Evolutionary conservation across 2,113 vertebrate species (phyloP), one percentile per base, ranked within the genome.

Genomic region (Etia nguti): DNA sequence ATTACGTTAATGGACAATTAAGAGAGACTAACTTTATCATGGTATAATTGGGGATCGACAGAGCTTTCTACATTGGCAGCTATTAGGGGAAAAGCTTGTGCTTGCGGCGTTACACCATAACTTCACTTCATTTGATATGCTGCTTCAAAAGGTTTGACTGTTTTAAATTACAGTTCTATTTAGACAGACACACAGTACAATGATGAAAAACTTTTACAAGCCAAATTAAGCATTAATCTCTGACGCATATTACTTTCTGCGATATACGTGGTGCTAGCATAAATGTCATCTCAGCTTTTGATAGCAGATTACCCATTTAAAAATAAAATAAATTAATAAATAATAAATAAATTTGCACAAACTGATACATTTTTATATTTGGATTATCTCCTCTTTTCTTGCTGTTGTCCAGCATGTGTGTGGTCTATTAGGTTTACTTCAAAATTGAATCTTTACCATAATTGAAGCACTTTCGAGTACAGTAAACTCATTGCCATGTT

Each of bases 1-100:
- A 95, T 95, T 94, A 93, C 57, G 52, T 86, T 93, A 95, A 95
- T 92, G 84, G 90, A 89, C 90, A 93, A 90, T 93, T 93, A 93
- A 81, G 55, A 84, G 75, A 83, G 73, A 90, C 73, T 88, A 88
- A 93, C 88, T 90, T 92, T 91, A 90, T 90, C 83, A 89, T 62
- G 83, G 87, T 85, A 68, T 94, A 94, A 94, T 92, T 91, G 91
- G 90, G 89, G 89, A 88, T 90, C 13, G 80, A 91, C 87, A 62
- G 80, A 75, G 87, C 60, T 73, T 86, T 90, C 80, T 70, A 82
- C 88, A 80, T 82, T 82, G 83, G 82, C 81, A 90, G 88, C 88
- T 93, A 90, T 91, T 86, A 85, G 85, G 24, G 26, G 81, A 73
- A 89, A 93, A 88, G 87, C 79, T 89, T 82, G 79, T 3, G 79